Percentiles rank a stretch among this genome's conserved stretches.
These are phyloP conservation scores for Amblyjoppa fuscipennis DNA, from an alignment of 2,888 invertebrate species.

Conservation along the genomic window DNA sequence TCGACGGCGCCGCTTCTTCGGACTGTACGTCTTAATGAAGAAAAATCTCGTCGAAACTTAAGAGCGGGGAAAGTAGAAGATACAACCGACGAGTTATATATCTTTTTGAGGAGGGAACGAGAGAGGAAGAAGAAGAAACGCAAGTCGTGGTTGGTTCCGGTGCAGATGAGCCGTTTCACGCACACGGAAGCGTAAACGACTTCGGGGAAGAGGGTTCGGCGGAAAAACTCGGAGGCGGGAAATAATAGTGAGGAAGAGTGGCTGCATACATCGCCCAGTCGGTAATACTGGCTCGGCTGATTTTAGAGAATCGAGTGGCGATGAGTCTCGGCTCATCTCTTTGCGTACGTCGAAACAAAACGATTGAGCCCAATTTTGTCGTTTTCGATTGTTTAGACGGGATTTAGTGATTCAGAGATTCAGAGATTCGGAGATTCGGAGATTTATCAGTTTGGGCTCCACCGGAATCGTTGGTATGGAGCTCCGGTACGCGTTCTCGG, in stretches of 20 bases:
- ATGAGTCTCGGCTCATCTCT: too few relatives aligned
- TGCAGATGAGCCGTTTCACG: neutral
- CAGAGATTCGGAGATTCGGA: too few relatives aligned
- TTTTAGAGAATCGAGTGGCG: too few relatives aligned
- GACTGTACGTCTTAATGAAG: slow-evolving; percentile 42
- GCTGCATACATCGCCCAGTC: too few relatives aligned
- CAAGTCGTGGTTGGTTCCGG: neutral
- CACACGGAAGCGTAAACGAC: slow-evolving; percentile 5
- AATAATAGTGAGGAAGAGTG: neutral
- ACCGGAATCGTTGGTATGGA: neutral
- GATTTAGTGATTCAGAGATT: too few relatives aligned
- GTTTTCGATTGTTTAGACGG: too few relatives aligned
- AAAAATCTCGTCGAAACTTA: slow-evolving; percentile 44
- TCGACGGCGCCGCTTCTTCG: slow-evolving; percentile 22
- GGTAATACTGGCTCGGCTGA: too few relatives aligned
- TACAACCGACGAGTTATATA: slow-evolving; percentile 15
- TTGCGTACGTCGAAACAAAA: too few relatives aligned
- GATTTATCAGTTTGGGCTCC: neutral
- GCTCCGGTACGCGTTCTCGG: neutral
- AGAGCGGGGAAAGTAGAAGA: slow-evolving; percentile 15
- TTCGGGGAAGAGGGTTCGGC: neutral
- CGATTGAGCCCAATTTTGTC: too few relatives aligned
- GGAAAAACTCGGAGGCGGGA: neutral
- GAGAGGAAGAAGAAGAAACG: neutral
- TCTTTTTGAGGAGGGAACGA: neutral